Conservation (phyloP, 2,113 vertebrate species). For the Pygoscelis adeliae region DNA sequence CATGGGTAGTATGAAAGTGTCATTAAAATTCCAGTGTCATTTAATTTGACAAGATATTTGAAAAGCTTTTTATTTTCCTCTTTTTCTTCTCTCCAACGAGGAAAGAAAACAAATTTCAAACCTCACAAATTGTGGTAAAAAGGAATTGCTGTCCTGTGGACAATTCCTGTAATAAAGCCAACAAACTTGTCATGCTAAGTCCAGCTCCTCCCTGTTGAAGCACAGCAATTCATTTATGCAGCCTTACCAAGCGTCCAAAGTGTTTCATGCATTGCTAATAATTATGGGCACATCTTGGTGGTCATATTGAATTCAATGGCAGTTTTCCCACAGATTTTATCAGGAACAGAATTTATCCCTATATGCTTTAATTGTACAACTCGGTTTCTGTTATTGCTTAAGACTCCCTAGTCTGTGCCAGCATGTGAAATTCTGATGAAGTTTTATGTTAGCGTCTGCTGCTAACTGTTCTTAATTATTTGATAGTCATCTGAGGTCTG, state of each 20-base stretch:
- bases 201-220: not conserved
- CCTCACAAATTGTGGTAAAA: not conserved
- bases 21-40: not conserved
- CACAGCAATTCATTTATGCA: slow-evolving; percentile 6
- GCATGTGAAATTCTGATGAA: slow-evolving; percentile 57
- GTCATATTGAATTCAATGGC: slow-evolving; percentile 38
- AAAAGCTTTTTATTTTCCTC: not conserved
- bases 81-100: not conserved
- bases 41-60: not conserved
- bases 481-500: slow-evolving; percentile 62
- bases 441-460: slow-evolving; percentile 18
- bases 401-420: slow-evolving; percentile 35
- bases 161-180: not conserved
- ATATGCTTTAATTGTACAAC: slow-evolving; percentile 18
- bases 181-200: not conserved
- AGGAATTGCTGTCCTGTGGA: not conserved
- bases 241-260: not conserved
- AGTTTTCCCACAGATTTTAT: slow-evolving; percentile 60
- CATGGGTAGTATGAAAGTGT: not conserved
- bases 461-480: slow-evolving; percentile 68
- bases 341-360: slow-evolving; percentile 32
- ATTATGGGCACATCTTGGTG: slow-evolving; percentile 37
- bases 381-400: slow-evolving; percentile 57
- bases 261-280: slow-evolving; percentile 5
- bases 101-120: not conserved